A percentile compares a stretch with the other conserved stretches of the same genome.
Conservation (phyloP, 2,888 invertebrate species). For the Meteorus colon region DNA sequence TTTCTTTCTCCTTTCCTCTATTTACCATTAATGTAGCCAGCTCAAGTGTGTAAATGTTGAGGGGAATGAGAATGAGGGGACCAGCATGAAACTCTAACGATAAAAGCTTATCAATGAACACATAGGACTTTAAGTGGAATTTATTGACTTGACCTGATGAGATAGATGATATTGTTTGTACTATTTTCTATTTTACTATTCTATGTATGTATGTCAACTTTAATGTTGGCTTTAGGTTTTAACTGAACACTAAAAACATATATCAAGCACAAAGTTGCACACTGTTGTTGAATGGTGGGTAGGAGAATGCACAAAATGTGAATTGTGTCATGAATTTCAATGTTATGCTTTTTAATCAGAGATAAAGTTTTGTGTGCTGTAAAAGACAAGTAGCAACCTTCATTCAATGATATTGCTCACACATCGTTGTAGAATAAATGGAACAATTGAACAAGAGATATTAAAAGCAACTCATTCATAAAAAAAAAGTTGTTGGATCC, state of each 20-base stretch:
- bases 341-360: background rate
- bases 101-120: constrained; percentile 9
- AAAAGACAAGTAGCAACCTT: no score
- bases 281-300: background rate
- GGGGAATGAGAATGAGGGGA: background rate
- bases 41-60: background rate
- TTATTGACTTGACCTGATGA: constrained; percentile 14
- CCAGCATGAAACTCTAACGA: background rate
- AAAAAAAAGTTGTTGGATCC: no score
- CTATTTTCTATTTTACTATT: constrained; percentile 15
- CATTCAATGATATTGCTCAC: no score
- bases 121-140: constrained; percentile 14
- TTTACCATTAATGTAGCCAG: background rate
- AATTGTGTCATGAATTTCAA: constrained; percentile 9
- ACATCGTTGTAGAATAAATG: no score
- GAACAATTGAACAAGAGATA: no score
- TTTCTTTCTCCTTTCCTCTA: background rate
- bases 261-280: background rate
- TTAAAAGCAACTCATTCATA: no score
- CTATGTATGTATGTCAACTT: constrained; percentile 1
- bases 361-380: background rate
- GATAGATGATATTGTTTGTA: background rate
- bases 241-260: background rate
- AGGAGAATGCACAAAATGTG: background rate
- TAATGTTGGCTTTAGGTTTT: background rate